Conservation (phyloP, 2,113 vertebrate species). For the Tachuris rubrigastra region DNA sequence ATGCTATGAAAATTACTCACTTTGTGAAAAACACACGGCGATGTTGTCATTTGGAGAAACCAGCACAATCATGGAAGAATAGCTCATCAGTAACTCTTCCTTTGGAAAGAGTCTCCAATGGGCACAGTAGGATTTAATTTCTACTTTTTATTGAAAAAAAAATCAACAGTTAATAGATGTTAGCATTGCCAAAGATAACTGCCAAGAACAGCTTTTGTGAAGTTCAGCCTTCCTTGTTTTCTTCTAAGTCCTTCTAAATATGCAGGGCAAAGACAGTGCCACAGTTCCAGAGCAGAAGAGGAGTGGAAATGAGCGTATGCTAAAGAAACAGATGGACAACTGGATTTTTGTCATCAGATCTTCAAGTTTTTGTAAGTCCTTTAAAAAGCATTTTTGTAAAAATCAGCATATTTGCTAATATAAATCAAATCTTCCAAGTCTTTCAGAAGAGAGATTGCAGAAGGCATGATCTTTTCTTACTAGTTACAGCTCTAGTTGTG, state of each 20-base stretch:
- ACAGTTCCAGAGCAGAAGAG: neutral
- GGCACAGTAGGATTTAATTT: constrained; percentile 43
- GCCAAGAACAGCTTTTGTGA: neutral
- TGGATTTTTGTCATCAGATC: neutral
- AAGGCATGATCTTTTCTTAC: neutral
- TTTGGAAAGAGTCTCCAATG: neutral
- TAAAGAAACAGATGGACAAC: neutral
- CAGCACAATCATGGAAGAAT: neutral
- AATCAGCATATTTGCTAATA: neutral
- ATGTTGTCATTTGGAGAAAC: neutral
- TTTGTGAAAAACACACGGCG: neutral
- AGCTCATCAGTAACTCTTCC: constrained; percentile 23
- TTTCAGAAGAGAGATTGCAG: neutral
- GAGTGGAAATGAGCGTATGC: neutral
- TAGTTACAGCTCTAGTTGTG: neutral
- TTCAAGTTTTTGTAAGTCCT: neutral
- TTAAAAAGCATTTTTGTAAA: neutral
- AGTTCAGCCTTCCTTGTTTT: neutral
- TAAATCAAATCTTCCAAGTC: neutral
- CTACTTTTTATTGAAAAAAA: neutral
- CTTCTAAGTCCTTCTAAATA: neutral
- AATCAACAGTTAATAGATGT: neutral
- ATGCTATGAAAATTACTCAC: constrained; percentile 18
- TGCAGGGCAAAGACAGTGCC: neutral
- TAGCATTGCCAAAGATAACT: neutral